Percentiles rank a stretch among this genome's conserved stretches.
phyloP scores from a whole-genome alignment of 2,888 invertebrate genomes.

The Phengaris alcon region DNA sequence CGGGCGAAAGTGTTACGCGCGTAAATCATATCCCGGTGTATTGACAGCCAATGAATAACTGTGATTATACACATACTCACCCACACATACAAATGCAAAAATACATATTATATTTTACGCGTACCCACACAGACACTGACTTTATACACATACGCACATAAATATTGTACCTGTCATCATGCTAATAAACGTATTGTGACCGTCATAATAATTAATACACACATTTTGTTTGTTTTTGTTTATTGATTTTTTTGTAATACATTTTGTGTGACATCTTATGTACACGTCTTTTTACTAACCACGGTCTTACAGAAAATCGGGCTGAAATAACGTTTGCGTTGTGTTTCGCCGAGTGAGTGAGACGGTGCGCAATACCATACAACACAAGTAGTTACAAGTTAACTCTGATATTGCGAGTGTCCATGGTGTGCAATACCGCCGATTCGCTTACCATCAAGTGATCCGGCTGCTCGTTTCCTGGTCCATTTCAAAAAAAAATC shows the following conservation, averaged over 20 bases:
- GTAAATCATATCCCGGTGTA: conserved; percentile 70
- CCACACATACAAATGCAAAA: conserved; percentile 41
- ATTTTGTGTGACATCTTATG: neutral
- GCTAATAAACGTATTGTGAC: neutral
- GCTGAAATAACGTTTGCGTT: too few species aligned
- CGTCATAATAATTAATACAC: neutral
- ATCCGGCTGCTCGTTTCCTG: too few species aligned
- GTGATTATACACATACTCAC: conserved; percentile 56
- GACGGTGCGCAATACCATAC: too few species aligned
- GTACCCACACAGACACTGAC: conserved; percentile 10
- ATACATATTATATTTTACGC: conserved; percentile 38
- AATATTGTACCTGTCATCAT: neutral
- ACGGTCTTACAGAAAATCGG: too few species aligned
- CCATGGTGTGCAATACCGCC: too few species aligned
- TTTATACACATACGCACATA: neutral
- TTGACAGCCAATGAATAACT: conserved; percentile 71
- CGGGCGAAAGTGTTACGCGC: conserved; percentile 67
- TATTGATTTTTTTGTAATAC: neutral
- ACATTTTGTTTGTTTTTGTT: neutral
- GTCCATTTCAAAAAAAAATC: too few species aligned
- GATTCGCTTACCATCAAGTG: too few species aligned
- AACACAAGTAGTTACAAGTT: too few species aligned
- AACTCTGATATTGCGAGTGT: too few species aligned
- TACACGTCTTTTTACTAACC: neutral
- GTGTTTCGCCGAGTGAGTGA: too few species aligned